Evolutionary conservation across 2,113 vertebrate genomes (phyloP), one percentile per base, ranked within the genome.

Genomic region (Rhabdomys dilectus): DNA sequence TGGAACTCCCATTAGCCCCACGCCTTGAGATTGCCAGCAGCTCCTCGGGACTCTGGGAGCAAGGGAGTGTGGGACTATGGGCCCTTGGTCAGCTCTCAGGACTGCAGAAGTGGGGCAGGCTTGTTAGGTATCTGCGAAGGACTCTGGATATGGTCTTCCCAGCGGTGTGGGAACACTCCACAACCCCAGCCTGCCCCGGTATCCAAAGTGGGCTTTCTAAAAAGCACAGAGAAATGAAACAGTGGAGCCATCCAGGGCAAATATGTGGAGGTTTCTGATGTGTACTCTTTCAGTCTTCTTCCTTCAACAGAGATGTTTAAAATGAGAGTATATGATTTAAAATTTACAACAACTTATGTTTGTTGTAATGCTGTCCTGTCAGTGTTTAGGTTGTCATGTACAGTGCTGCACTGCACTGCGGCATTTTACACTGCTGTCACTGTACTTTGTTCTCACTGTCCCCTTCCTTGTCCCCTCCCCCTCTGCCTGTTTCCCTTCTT

Each of bases 161-260:
- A 70, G 78, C 7, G 0, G 24, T 12, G 45, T 16, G 1, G 91
- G 80, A 75, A 34, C 29, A 68, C 64, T 34, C 31, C 64, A 64
- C 26, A 26, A 64, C 62, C 22, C 60, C 62, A 64, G 3, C 29
- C 64, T 76, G 75, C 66, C 70, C 75, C 56, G 72, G 90, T 16
- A 42, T n/a, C 78, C 53, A 8, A 13, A 56, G 31, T 58, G 53
- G 60, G 91, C 77, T 88, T 70, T 91, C 88, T 76, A 76, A 73
- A 84, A 96, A 75, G 80, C 93, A 89, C 48, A 96, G 78, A 84
- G 56, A 97, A 93, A 51, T 80, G 56, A 70, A 90, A 78, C 93
- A 75, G 26, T 58, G 29, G 34, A 91, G 21, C 56, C 17, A 85
- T 48, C 85, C 75, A 85, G 60, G 84, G 75, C 53, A 76, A 92